Evolutionary conservation across 2,797 vertebrate species (phyloP).

Genomic region (Gouania willdenowi): DNA sequence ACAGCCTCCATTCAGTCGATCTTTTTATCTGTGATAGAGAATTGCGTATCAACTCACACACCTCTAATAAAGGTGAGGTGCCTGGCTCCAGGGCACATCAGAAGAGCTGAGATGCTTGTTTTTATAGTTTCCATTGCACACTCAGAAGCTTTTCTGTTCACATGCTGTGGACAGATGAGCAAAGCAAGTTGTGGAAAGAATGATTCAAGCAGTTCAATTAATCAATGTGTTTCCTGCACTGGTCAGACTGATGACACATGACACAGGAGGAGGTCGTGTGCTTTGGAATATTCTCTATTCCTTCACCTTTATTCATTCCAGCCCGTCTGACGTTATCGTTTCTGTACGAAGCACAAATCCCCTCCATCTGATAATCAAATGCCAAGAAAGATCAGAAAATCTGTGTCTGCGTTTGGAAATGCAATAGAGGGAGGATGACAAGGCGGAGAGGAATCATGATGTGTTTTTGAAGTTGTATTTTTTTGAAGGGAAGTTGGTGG

Average conservation of each 20-base stretch:
- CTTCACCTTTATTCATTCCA: neutral
- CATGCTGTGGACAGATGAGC: neutral
- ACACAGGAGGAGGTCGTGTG: neutral
- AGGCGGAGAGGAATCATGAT: constrained; percentile 18
- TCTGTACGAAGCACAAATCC: constrained; percentile 1
- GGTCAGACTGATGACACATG: neutral
- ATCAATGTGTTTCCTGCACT: constrained; percentile 1
- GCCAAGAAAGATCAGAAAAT: constrained; percentile 15
- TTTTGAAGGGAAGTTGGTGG: neutral
- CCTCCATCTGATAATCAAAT: constrained; percentile 46
- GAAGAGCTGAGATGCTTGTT: constrained; percentile 13
- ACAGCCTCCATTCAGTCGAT: too few species aligned
- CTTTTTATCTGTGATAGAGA: too few species aligned
- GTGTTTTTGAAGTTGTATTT: constrained; percentile 1
- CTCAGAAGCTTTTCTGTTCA: neutral
- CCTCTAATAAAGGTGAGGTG: constrained; percentile 9
- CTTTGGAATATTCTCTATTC: neutral
- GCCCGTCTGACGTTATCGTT: constrained; percentile 1
- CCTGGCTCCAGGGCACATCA: constrained; percentile 39
- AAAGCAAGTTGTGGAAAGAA: constrained; percentile 23
- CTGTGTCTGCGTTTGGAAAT: neutral
- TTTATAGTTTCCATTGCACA: constrained; percentile 2
- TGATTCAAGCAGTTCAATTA: constrained; percentile 3
- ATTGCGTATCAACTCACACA: too few species aligned
- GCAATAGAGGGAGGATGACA: neutral